Percentiles rank a stretch among this genome's conserved stretches.
phyloP scores from a whole-genome alignment of 92 coral and sea anemone species.

The Palythoa caribaeorum region DNA sequence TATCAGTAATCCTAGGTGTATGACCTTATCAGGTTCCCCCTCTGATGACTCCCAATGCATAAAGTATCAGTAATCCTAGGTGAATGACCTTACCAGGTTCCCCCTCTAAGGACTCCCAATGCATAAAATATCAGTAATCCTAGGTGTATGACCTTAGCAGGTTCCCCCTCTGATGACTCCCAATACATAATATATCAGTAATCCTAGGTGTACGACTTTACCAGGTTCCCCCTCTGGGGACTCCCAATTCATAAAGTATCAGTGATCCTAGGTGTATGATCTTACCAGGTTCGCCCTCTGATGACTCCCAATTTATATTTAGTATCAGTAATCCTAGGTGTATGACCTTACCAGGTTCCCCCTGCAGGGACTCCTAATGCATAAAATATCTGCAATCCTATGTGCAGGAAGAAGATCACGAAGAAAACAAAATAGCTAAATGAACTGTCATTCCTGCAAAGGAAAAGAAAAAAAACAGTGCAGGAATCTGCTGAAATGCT shows the following conservation, averaged over 20 bases:
- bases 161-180: constrained; percentile 1
- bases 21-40: constrained; percentile 30
- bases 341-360: background rate
- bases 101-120: background rate
- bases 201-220: constrained; percentile 8
- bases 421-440: constrained; percentile 95
- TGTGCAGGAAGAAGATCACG: constrained; percentile 82
- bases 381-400: background rate
- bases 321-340: background rate
- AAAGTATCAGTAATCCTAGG: constrained; percentile 9
- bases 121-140: background rate
- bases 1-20: constrained; percentile 7
- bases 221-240: background rate
- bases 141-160: constrained; percentile 32
- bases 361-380: background rate
- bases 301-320: background rate
- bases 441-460: constrained; percentile 98
- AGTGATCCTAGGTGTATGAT: constrained; percentile 5
- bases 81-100: constrained; percentile 55
- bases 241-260: background rate
- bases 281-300: background rate
- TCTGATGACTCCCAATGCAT: background rate
- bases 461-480: constrained; percentile 47
- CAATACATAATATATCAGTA: background rate
- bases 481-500: background rate